Conservation (phyloP, 2,797 vertebrate genomes). For the Scleropages formosus region DNA sequence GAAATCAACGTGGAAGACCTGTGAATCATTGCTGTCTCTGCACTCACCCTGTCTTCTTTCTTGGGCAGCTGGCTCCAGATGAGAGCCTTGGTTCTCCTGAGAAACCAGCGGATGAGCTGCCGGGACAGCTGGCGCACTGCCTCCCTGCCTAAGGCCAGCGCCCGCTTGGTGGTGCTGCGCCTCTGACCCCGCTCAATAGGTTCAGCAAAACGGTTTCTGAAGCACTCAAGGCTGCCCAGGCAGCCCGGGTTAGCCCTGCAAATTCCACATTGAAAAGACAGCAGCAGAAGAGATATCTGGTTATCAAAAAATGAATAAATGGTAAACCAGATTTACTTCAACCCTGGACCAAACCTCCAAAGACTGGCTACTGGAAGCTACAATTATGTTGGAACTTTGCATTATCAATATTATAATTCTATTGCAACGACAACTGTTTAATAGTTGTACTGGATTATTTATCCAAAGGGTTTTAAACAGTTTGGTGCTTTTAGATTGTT, state of each 20-base stretch:
- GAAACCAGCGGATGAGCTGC: conserved; percentile 79
- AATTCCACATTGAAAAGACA: conserved; percentile 23
- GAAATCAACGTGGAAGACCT: conserved; percentile 4
- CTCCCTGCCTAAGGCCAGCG: conserved; percentile 83
- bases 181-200: conserved; percentile 88
- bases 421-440: no score
- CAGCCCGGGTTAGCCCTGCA: conserved; percentile 87
- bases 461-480: no score
- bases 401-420: no score
- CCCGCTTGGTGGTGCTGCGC: conserved; percentile 87
- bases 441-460: no score
- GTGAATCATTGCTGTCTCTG: background rate
- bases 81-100: conserved; percentile 86
- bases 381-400: no score
- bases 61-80: conserved; percentile 86
- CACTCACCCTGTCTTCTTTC: conserved; percentile 88
- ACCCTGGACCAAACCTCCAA: no score
- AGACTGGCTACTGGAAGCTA: no score
- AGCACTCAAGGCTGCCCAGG: conserved; percentile 74
- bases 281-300: background rate
- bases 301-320: no score
- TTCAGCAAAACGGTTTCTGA: conserved; percentile 83
- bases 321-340: no score
- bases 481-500: no score
- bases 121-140: conserved; percentile 72